A percentile compares a stretch with the other conserved stretches of the same genome.
Evolutionary conservation across 2,888 invertebrate species (phyloP).

Genomic region (Baronia brevicornis): DNA sequence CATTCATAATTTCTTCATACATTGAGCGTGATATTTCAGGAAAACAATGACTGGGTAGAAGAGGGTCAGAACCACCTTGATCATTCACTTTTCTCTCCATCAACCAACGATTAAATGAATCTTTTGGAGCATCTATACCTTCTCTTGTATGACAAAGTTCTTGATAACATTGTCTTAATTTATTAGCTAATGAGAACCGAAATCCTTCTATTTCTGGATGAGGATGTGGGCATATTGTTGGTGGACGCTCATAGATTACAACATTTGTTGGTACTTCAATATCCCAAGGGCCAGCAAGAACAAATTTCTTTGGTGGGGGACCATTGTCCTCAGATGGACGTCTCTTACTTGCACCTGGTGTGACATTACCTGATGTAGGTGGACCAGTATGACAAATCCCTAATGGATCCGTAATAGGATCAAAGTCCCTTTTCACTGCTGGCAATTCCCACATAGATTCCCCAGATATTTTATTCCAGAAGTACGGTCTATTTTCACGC

Average conservation of each 20-base stretch:
- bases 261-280: constrained; percentile 94
- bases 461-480: constrained; percentile 96
- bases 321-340: constrained; percentile 87
- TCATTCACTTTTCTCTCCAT: constrained; percentile 96
- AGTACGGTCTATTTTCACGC: constrained; percentile 95
- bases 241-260: constrained; percentile 90
- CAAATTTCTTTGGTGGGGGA: constrained; percentile 89
- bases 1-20: constrained; percentile 98
- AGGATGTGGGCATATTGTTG: constrained; percentile 90
- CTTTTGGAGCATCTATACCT: constrained; percentile 95
- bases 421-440: constrained; percentile 86
- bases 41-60: constrained; percentile 93
- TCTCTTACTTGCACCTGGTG: constrained; percentile 79
- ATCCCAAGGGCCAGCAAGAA: constrained; percentile 95
- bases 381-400: constrained; percentile 81
- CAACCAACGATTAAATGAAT: constrained; percentile 97
- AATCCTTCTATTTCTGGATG: constrained; percentile 96
- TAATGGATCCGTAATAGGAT: constrained; percentile 93
- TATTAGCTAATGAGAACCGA: constrained; percentile 86
- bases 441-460: constrained; percentile 99
- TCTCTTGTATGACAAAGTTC: constrained; percentile 95
- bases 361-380: constrained; percentile 61
- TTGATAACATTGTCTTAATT: constrained; percentile 92
- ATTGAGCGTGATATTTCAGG: constrained; percentile 95
- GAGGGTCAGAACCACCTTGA: constrained; percentile 89